phyloP scores from a whole-genome alignment of 1,140 invertebrate species.

The Drosophila littoralis region DNA sequence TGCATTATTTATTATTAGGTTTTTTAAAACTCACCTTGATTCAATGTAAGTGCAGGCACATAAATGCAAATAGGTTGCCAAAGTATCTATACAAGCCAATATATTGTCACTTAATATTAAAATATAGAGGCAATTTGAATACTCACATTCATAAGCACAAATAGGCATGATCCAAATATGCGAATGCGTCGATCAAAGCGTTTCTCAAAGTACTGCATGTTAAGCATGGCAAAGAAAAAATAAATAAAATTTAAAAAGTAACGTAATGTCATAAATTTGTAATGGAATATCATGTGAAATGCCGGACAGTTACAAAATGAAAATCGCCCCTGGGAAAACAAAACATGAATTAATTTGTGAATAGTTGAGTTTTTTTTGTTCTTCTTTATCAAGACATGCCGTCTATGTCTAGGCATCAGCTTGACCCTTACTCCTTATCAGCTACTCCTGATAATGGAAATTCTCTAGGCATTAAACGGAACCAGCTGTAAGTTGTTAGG shows the following conservation, averaged over 20 bases:
- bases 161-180: constrained; percentile 89
- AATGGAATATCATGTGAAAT: not conserved
- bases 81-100: constrained; percentile 84
- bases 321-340: not conserved
- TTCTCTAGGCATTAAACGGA: constrained; percentile 3
- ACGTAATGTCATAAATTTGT: constrained; percentile 4
- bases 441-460: constrained; percentile 42
- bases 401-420: not conserved
- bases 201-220: constrained; percentile 90
- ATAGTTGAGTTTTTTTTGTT: constrained; percentile 7
- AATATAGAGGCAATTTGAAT: no score
- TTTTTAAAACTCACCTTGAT: constrained; percentile 87
- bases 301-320: no score
- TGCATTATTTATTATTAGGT: no score
- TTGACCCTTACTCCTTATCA: constrained; percentile 48
- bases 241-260: constrained; percentile 11
- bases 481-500: constrained; percentile 11
- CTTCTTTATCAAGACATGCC: not conserved
- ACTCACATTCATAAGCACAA: constrained; percentile 89
- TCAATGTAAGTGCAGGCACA: constrained; percentile 92
- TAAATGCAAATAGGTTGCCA: constrained; percentile 91
- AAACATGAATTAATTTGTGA: not conserved
- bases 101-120: not conserved
- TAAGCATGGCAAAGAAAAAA: constrained; percentile 26
- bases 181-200: constrained; percentile 90